phyloP scores from a whole-genome alignment of 2,888 invertebrate genomes.

The Thymelicus acteon region DNA sequence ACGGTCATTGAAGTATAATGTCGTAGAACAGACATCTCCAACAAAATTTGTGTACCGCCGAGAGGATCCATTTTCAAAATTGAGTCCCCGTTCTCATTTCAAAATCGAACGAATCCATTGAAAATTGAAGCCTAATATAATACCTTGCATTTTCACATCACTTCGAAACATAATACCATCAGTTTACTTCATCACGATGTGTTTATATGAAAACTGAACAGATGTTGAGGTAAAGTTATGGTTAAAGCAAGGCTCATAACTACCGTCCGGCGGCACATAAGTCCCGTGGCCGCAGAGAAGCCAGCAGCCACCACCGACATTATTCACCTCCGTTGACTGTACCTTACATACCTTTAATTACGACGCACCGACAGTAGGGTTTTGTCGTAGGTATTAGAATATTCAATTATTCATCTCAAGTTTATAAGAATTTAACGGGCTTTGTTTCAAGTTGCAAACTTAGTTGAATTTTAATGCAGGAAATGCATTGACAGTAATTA shows the following conservation, averaged over 20 bases:
- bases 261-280: slow-evolving; percentile 74
- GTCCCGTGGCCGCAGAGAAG: slow-evolving; percentile 72
- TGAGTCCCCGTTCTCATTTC: too few species aligned
- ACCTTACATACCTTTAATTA: slow-evolving; percentile 52
- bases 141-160: too few species aligned
- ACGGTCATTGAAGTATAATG: too few species aligned
- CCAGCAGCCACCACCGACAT: slow-evolving; percentile 60
- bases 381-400: slow-evolving; percentile 10
- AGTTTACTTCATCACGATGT: background rate
- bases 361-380: slow-evolving; percentile 38
- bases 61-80: too few species aligned
- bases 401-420: slow-evolving; percentile 43
- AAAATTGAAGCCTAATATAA: too few species aligned
- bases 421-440: slow-evolving; percentile 32
- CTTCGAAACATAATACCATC: background rate
- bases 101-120: too few species aligned
- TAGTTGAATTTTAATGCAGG: background rate
- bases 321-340: slow-evolving; percentile 54
- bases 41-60: too few species aligned
- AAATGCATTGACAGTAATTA: background rate
- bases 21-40: too few species aligned
- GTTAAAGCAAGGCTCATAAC: slow-evolving; percentile 70
- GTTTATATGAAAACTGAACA: slow-evolving; percentile 49
- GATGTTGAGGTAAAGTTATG: slow-evolving; percentile 72
- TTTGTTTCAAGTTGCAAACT: background rate